A percentile compares a stretch with the other conserved stretches of the same genome.
These are phyloP conservation scores for Caenorhabditis sp. DNA, from an alignment of 2,888 invertebrate species.

Conservation along the genomic window DNA sequence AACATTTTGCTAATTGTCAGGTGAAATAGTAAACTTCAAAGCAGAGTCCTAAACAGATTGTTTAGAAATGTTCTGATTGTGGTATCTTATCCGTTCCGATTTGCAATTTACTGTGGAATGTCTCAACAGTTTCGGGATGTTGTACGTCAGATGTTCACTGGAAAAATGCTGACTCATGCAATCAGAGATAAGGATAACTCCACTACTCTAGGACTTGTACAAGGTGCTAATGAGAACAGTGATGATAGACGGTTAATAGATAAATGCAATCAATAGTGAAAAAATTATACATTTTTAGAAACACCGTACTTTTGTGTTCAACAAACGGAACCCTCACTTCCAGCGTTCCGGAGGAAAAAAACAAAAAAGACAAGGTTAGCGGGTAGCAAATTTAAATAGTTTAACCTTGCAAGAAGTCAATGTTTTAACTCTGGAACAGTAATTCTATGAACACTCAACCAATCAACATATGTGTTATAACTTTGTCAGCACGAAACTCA, in stretches of 20 bases:
- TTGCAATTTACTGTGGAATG: conserved; percentile 91
- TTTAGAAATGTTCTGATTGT: conserved; percentile 92
- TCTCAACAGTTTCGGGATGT: conserved; percentile 81
- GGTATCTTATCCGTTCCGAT: conserved; percentile 92
- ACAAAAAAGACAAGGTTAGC: conserved; percentile 60
- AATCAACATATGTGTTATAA: conserved; percentile 30
- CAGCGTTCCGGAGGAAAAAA: conserved; percentile 46
- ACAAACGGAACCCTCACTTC: conserved; percentile 60
- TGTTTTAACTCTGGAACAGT: conserved; percentile 39
- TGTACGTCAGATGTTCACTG: conserved; percentile 74
- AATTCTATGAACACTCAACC: background rate
- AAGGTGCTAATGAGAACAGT: conserved; percentile 59
- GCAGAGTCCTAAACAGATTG: too few relatives aligned
- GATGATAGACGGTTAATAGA: conserved; percentile 64
- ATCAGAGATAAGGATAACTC: conserved; percentile 71
- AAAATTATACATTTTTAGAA: conserved; percentile 54
- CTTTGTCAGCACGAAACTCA: conserved; percentile 37
- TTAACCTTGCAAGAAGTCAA: conserved; percentile 19
- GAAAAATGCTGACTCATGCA: conserved; percentile 64
- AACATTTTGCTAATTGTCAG: conserved; percentile 79
- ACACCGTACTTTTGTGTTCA: conserved; percentile 60
- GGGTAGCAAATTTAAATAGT: background rate
- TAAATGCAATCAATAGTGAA: too few relatives aligned
- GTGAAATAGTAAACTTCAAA: too few relatives aligned
- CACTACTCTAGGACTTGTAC: conserved; percentile 67